phyloP scores from a whole-genome alignment of 37 sponge, comb jelly and placozoan species.

The Dysidea cf. avara region DNA sequence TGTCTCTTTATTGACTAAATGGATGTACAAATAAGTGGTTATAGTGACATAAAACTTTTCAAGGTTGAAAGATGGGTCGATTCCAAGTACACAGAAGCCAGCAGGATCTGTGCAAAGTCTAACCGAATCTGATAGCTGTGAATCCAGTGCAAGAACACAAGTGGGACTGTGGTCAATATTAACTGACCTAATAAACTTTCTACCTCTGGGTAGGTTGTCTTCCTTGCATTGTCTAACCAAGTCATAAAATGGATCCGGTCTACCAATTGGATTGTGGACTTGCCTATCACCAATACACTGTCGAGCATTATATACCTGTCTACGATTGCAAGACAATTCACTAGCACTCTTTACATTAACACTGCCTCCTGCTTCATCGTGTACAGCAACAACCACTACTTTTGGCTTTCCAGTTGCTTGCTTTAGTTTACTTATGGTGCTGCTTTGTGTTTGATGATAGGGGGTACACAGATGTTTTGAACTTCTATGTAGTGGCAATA shows the following conservation, averaged over 20 bases:
- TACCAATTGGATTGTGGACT: too few relatives aligned
- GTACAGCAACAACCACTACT: too few relatives aligned
- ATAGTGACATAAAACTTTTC: constrained; percentile 9
- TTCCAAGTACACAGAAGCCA: not conserved
- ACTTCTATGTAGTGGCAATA: too few relatives aligned
- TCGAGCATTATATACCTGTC: not conserved
- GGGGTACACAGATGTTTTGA: too few relatives aligned
- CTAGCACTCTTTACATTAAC: not conserved
- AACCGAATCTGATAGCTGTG: not conserved
- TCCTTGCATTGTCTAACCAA: not conserved
- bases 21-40: not conserved
- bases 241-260: too few relatives aligned
- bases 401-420: too few relatives aligned
- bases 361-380: too few relatives aligned
- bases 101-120: constrained; percentile 3
- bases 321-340: too few relatives aligned
- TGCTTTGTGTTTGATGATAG: too few relatives aligned
- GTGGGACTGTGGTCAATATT: not conserved
- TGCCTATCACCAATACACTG: not conserved
- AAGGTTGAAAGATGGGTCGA: constrained; percentile 8
- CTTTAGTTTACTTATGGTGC: too few relatives aligned
- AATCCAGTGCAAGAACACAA: constrained; percentile 1
- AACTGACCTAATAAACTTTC: not conserved
- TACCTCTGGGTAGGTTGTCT: not conserved
- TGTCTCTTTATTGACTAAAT: constrained; percentile 1